Conservation (phyloP, 2,797 vertebrate species). For the Karalla daura region DNA sequence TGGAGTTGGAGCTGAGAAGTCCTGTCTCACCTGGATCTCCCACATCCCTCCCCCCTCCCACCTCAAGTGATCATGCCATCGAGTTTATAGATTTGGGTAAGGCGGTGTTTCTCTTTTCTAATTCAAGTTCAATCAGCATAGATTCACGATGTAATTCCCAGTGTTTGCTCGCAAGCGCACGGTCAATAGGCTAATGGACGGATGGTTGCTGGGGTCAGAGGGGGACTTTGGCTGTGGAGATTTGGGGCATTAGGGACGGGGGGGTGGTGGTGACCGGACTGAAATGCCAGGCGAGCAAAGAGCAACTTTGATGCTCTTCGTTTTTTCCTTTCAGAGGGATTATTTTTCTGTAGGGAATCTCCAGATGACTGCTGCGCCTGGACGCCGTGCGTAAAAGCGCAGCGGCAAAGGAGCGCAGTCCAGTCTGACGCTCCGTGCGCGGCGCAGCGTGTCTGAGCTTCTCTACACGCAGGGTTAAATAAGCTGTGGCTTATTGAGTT, state of each 20-base stretch:
- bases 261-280: slow-evolving; percentile 28
- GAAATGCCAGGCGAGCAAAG: slow-evolving; percentile 26
- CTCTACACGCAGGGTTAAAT: slow-evolving; percentile 67
- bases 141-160: slow-evolving; percentile 17
- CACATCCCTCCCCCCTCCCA: too few species aligned
- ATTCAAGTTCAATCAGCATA: slow-evolving; percentile 35
- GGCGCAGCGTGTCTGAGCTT: too few species aligned
- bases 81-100: slow-evolving; percentile 80
- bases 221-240: slow-evolving; percentile 37
- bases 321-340: not conserved
- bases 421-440: too few species aligned
- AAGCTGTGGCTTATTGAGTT: slow-evolving; percentile 66
- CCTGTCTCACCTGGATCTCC: slow-evolving; percentile 60
- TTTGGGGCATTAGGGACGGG: slow-evolving; percentile 24
- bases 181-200: slow-evolving; percentile 26
- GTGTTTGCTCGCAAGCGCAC: slow-evolving; percentile 12
- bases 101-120: slow-evolving; percentile 30
- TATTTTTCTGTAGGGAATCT: slow-evolving; percentile 19
- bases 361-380: too few species aligned
- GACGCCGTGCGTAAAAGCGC: slow-evolving; percentile 55
- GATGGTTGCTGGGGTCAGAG: slow-evolving; percentile 43
- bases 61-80: slow-evolving; percentile 73
- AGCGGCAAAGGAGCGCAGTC: slow-evolving; percentile 10
- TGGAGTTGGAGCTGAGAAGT: slow-evolving; percentile 75
- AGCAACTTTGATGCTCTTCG: slow-evolving; percentile 62